Evolutionary conservation across 2,888 invertebrate species (phyloP).

Genomic region (Drosophila mulleri): DNA sequence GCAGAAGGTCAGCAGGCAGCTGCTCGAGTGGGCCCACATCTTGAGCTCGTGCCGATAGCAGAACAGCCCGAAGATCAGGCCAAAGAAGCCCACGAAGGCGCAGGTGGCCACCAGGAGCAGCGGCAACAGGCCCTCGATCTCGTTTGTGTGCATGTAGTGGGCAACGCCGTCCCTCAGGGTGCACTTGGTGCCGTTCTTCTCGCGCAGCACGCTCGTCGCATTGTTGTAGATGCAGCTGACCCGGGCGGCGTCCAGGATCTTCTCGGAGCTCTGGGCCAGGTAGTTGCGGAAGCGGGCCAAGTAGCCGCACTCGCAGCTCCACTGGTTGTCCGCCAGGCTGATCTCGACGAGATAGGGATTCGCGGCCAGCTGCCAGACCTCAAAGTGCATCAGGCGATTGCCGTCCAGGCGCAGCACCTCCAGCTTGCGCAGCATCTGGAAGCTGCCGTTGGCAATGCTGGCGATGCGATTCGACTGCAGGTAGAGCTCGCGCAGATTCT

Average conservation of each 20-base stretch:
- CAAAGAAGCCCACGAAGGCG: conserved; percentile 91
- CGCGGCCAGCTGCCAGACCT: conserved; percentile 93
- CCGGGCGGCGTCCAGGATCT: conserved; percentile 91
- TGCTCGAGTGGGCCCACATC: conserved; percentile 94
- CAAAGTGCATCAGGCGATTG: conserved; percentile 92
- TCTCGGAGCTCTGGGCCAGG: conserved; percentile 91
- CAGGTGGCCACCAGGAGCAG: conserved; percentile 91
- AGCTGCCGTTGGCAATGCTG: conserved; percentile 94
- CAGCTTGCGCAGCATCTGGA: conserved; percentile 91
- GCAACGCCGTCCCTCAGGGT: conserved; percentile 90
- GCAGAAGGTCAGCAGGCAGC: conserved; percentile 94
- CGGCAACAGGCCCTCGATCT: conserved; percentile 92
- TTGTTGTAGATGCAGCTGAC: conserved; percentile 92
- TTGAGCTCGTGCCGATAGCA: conserved; percentile 92
- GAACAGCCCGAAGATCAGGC: conserved; percentile 91
- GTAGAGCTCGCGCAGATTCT: conserved; percentile 93
- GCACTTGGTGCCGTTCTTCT: conserved; percentile 92
- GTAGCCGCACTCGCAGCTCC: conserved; percentile 96
- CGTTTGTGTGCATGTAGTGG: conserved; percentile 88
- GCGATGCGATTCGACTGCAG: conserved; percentile 94
- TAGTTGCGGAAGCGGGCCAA: conserved; percentile 92
- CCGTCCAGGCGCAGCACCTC: conserved; percentile 94
- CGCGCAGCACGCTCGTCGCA: conserved; percentile 90
- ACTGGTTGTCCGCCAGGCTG: conserved; percentile 92
- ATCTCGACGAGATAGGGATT: conserved; percentile 96